Conservation (phyloP, 2,113 vertebrate species). For the Ophiodon elongatus region DNA sequence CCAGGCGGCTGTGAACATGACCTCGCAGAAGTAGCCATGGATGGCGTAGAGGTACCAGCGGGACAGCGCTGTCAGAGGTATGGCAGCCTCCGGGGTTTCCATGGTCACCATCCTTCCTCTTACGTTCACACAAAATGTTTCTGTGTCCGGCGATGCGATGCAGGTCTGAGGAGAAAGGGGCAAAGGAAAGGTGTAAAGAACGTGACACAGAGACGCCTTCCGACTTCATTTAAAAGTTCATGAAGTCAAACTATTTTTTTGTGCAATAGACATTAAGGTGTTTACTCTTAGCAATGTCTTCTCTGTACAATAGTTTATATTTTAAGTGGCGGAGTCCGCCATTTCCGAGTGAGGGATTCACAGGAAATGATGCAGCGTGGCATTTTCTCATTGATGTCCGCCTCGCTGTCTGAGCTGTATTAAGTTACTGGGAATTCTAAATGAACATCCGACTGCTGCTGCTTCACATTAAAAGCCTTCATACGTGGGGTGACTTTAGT, state of each 20-base stretch:
- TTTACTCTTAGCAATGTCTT: background rate
- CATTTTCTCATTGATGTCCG: background rate
- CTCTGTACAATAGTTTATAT: background rate
- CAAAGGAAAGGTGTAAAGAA: conserved; percentile 7
- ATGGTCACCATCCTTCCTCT: conserved; percentile 53
- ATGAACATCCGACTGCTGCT: background rate
- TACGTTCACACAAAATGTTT: conserved; percentile 1
- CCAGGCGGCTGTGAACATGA: conserved; percentile 99
- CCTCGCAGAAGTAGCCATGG: conserved; percentile 98
- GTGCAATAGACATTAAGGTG: background rate
- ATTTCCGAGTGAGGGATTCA: background rate
- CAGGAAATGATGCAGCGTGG: background rate
- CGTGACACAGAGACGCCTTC: no score
- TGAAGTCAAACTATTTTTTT: no score
- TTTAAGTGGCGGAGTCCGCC: no score
- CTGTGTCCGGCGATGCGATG: background rate
- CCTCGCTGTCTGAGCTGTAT: background rate
- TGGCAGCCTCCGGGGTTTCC: conserved; percentile 83
- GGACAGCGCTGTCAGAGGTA: conserved; percentile 93
- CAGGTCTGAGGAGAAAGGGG: conserved; percentile 46
- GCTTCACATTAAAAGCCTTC: conserved; percentile 1
- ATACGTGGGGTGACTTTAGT: background rate
- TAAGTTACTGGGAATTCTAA: background rate
- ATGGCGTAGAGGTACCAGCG: conserved; percentile 99
- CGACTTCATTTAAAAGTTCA: no score